Percentiles rank a stretch among this genome's conserved stretches.
Evolutionary conservation across 2,113 vertebrate genomes (phyloP).

Genomic region (Genyomyrus donnyi): DNA sequence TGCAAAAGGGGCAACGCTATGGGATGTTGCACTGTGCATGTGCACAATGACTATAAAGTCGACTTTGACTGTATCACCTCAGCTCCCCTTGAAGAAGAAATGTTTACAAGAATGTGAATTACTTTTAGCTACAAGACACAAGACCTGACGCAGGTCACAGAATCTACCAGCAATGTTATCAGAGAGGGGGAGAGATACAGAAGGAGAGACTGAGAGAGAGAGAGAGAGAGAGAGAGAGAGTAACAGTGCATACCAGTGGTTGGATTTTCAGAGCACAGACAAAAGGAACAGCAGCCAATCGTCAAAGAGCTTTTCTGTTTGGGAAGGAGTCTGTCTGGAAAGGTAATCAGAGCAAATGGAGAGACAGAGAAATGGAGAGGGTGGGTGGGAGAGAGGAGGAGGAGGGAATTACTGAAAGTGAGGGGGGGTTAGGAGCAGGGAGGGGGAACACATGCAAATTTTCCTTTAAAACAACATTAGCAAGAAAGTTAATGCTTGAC

Average conservation of each 20-base stretch:
- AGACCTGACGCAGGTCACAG: background rate
- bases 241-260: background rate
- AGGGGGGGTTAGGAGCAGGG: slow-evolving; percentile 28
- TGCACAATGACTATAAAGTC: background rate
- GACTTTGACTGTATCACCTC: background rate
- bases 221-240: background rate
- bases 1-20: background rate
- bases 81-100: background rate
- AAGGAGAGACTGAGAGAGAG: background rate
- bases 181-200: background rate
- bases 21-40: background rate
- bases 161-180: background rate
- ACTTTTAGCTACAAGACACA: background rate
- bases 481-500: background rate
- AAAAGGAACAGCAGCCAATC: slow-evolving; percentile 17
- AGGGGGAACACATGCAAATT: slow-evolving; percentile 15
- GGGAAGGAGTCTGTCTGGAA: slow-evolving; percentile 52
- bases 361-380: slow-evolving; percentile 17
- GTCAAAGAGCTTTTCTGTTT: slow-evolving; percentile 36
- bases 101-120: background rate
- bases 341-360: slow-evolving; percentile 41
- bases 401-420: slow-evolving; percentile 35
- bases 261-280: slow-evolving; percentile 3
- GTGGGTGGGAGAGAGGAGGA: slow-evolving; percentile 39
- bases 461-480: background rate